These are phyloP conservation scores for Chunga burmeisteri DNA, from an alignment of 2,113 vertebrate genomes.

Conservation along the genomic window DNA sequence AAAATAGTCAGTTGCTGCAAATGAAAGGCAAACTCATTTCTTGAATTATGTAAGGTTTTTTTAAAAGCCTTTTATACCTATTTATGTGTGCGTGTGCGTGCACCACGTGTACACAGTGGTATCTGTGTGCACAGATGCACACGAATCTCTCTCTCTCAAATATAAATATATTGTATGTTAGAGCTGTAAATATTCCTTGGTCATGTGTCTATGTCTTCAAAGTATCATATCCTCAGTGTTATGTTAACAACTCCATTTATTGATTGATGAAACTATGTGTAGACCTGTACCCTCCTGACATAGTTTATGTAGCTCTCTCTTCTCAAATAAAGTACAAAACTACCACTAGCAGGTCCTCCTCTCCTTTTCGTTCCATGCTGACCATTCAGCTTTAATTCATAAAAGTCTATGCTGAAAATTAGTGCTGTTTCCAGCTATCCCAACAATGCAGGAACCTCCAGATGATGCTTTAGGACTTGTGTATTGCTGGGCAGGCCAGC, in stretches of 20 bases:
- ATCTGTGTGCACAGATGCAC: slow-evolving; percentile 64
- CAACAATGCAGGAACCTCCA: background rate
- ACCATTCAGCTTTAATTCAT: background rate
- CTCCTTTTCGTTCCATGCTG: background rate
- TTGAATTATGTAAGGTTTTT: slow-evolving; percentile 49
- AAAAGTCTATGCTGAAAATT: background rate
- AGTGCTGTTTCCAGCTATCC: background rate
- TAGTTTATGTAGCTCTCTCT: slow-evolving; percentile 83
- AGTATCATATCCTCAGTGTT: slow-evolving; percentile 77
- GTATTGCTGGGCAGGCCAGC: background rate
- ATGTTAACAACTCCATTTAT: slow-evolving; percentile 79
- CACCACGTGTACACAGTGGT: slow-evolving; percentile 49
- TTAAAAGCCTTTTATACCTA: slow-evolving; percentile 77
- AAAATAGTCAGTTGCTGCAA: slow-evolving; percentile 62
- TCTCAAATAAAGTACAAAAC: slow-evolving; percentile 85
- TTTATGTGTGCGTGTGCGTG: slow-evolving; percentile 70
- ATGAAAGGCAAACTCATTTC: slow-evolving; percentile 60
- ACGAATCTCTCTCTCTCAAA: slow-evolving; percentile 54
- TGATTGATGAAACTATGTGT: slow-evolving; percentile 76
- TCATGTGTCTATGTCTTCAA: slow-evolving; percentile 77
- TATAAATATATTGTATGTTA: slow-evolving; percentile 80
- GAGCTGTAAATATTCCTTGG: slow-evolving; percentile 81
- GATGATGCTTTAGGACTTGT: background rate
- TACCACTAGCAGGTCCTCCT: background rate
- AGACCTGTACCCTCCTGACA: slow-evolving; percentile 79